Evolutionary conservation across 2,888 invertebrate species (phyloP).

Genomic region (Lottia gigantea): DNA sequence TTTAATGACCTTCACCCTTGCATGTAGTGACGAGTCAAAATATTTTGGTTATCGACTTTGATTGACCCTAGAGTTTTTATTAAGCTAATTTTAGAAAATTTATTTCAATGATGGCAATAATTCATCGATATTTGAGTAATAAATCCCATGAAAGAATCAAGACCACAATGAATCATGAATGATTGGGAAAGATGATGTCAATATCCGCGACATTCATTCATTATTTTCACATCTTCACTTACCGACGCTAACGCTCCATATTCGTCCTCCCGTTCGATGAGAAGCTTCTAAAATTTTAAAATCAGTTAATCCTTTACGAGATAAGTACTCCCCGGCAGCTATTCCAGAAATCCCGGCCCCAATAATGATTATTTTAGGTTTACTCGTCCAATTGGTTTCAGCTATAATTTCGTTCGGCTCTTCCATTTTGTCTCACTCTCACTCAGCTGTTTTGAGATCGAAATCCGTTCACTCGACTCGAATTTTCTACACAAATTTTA

Average conservation of each 20-base stretch:
- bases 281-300: constrained; percentile 64
- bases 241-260: constrained; percentile 64
- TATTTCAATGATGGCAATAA: background rate
- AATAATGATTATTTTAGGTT: constrained; percentile 60
- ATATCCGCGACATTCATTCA: background rate
- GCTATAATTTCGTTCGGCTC: background rate
- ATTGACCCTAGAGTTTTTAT: constrained; percentile 13
- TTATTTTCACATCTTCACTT: constrained; percentile 27
- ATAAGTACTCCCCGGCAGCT: constrained; percentile 57
- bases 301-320: constrained; percentile 58
- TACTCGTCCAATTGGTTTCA: constrained; percentile 22
- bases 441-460: constrained; percentile 4
- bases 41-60: constrained; percentile 3
- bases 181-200: too few species aligned
- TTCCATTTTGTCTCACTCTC: constrained; percentile 1
- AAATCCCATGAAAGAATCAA: background rate
- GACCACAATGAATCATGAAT: too few species aligned
- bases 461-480: too few species aligned
- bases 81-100: background rate
- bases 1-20: constrained; percentile 40
- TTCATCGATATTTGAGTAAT: background rate
- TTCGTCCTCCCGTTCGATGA: constrained; percentile 64
- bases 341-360: constrained; percentile 66
- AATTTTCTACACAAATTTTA: too few species aligned
- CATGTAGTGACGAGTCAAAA: constrained; percentile 14